Base-by-base conservation (phyloP, 2,113 vertebrate species). In the Pica pica region DNA sequence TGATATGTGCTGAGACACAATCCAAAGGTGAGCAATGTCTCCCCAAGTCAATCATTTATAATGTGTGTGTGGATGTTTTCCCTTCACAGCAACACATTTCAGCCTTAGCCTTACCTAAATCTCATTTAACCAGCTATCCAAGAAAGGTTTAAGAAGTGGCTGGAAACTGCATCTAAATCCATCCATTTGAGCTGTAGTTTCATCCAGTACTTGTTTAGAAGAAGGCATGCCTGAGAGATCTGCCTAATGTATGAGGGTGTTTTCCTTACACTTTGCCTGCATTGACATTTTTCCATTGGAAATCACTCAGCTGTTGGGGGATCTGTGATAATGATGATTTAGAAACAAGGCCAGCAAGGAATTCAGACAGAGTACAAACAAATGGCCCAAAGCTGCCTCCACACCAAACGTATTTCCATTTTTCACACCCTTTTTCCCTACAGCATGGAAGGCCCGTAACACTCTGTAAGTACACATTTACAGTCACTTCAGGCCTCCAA, bases 291-390 rank as follows among this genome's bases (percentile, higher is more conserved):
- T 90, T 78, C 63, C 49, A 41, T 23, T 21, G 57, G 87, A 92
- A 61, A 93, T 69, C 78, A n/a, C 59, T 93, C 92, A 95, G 71
- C 92, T 96, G 75, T 63, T 94, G 60, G 60, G 70, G 74, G 70
- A 78, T 81, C 75, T 84, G 79, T 67, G 57, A 57, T 80, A 64
- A 93, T 55, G 60, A 55, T 69, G 60, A 50, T 87, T 84, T 92
- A 93, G 81, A 88, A 60, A 60, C 57, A 61, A 70, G 71, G 47
- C 78, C 78, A 89, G 47, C 75, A 64, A 89, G 60, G 81, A 94
- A 93, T 95, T 92, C 90, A 83, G 88, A 85, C 31, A 60, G 59
- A 77, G 60, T 26, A 53, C 83, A 95, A 86, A 96, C 71, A 93
- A 95, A 86, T 15, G 75, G 35, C 60, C 86, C 64, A 74, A 89